Evolutionary conservation across 2,113 vertebrate species (phyloP), one percentile per base, ranked within the genome.

Genomic region (Corydoras sp.): DNA sequence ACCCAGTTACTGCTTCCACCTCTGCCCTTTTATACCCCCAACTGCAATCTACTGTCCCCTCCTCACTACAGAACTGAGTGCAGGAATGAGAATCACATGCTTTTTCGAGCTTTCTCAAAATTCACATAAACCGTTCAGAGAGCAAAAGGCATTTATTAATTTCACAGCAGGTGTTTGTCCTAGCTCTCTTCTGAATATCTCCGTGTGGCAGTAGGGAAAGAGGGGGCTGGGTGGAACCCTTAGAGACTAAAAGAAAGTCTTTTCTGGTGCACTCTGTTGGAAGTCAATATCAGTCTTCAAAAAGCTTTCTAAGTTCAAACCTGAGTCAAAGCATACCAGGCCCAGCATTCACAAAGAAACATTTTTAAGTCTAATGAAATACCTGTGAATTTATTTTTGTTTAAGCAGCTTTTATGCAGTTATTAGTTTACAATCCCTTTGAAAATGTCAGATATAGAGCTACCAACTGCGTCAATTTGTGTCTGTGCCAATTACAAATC

Each of bases 81-180:
- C 50, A 70, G 77, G 66, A 76, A 79, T 79, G 65, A 72, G 59
- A 13, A 24, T 53, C 14, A 72, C 8, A 51, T 12, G 29, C 31
- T 14, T 58, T 3, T 51, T 58, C 31, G 56, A 12, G 51, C 8
- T 50, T 62, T 60, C 31, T 72, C 24, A 60, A 67, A 62, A 62
- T 78, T 71, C 67, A 67, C 51, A 15, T 49, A 55, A 51, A 7
- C 50, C 53, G 18, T 65, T 11, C 29, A 49, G 15, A 59, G 30
- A 24, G 15, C 13, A 30, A 54, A 15, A 43, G 29, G 32, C 61
- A 32, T 75, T 74, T 78, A 74, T 74, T 68, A 75, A 65, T 66
- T 49, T 63, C 61, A 69, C 60, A 69, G 69, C 65, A 65, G 69
- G 61, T 56, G 61, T 32, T 18, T 69, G n/a, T 60, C 31, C 60